A percentile compares a stretch with the other conserved stretches of the same genome.
These are phyloP conservation scores for Electrophaes corylata DNA, from an alignment of 2,888 invertebrate species.

Conservation along the genomic window DNA sequence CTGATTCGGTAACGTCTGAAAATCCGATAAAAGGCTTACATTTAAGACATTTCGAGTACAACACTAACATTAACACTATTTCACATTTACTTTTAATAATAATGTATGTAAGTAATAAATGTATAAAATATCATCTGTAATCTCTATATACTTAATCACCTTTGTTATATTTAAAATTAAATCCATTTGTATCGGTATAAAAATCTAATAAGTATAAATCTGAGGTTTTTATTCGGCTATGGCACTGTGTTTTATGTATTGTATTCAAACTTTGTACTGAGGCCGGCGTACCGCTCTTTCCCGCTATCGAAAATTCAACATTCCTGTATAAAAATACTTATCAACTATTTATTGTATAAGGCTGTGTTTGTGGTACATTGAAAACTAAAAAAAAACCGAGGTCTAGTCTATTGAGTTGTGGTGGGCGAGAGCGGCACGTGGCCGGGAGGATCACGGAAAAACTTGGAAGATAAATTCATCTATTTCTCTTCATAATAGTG, in stretches of 20 bases:
- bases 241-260: conserved; percentile 75
- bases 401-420: conserved; percentile 60
- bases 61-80: conserved; percentile 79
- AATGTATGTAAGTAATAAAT: conserved; percentile 84
- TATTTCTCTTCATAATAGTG: conserved; percentile 73
- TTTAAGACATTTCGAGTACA: conserved; percentile 68
- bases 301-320: conserved; percentile 54
- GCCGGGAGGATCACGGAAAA: conserved; percentile 69
- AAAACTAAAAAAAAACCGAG: conserved; percentile 53
- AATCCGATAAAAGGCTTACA: conserved; percentile 38
- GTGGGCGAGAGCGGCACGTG: conserved; percentile 59
- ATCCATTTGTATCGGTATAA: conserved; percentile 85
- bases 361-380: conserved; percentile 66
- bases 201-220: conserved; percentile 83
- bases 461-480: conserved; percentile 67
- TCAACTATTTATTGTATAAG: conserved; percentile 79
- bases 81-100: conserved; percentile 80
- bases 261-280: conserved; percentile 79
- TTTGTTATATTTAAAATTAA: conserved; percentile 84
- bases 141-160: conserved; percentile 84
- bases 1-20: conserved; percentile 25
- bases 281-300: conserved; percentile 59
- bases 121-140: conserved; percentile 85
- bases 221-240: conserved; percentile 81
- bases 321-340: conserved; percentile 83